A percentile compares a stretch with the other conserved stretches of the same genome.
Evolutionary conservation across 2,113 vertebrate genomes (phyloP).

Genomic region (Poeciliopsis prolifica): DNA sequence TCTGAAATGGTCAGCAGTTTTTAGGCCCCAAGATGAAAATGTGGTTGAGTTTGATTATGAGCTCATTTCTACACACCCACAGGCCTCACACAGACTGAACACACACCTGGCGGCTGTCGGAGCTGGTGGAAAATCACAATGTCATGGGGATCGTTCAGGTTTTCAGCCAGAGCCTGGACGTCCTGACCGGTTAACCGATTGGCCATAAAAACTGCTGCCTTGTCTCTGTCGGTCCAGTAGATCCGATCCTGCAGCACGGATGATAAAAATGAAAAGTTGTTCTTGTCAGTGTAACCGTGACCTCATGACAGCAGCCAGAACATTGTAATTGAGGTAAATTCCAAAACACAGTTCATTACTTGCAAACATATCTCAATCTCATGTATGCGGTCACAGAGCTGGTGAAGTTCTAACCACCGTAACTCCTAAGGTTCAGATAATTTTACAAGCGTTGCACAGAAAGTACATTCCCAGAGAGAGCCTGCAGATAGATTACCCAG

Average conservation of each 20-base stretch:
- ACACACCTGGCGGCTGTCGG: conserved; percentile 90
- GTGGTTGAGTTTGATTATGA: conserved; percentile 2
- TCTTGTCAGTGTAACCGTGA: too few relatives aligned
- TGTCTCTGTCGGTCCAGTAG: conserved; percentile 98
- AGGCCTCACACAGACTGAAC: neutral
- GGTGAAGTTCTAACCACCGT: too few relatives aligned
- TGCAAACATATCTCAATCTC: too few relatives aligned
- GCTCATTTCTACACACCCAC: neutral
- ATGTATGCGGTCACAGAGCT: too few relatives aligned
- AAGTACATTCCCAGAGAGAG: neutral
- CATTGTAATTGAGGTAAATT: too few relatives aligned
- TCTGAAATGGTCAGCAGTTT: neutral
- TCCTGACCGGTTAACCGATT: conserved; percentile 91
- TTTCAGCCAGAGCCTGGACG: conserved; percentile 89
- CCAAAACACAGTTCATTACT: too few relatives aligned
- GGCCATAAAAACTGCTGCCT: conserved; percentile 92
- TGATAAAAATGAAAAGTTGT: neutral
- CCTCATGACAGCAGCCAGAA: too few relatives aligned
- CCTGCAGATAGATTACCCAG: neutral
- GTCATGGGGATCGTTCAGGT: conserved; percentile 96
- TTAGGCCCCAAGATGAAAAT: conserved; percentile 14
- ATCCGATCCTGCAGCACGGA: conserved; percentile 87
- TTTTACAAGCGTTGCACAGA: neutral
- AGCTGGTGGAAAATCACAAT: conserved; percentile 95
- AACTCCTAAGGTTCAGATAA: neutral